Evolutionary conservation across 2,797 vertebrate genomes (phyloP).

Genomic region (Huso huso): DNA sequence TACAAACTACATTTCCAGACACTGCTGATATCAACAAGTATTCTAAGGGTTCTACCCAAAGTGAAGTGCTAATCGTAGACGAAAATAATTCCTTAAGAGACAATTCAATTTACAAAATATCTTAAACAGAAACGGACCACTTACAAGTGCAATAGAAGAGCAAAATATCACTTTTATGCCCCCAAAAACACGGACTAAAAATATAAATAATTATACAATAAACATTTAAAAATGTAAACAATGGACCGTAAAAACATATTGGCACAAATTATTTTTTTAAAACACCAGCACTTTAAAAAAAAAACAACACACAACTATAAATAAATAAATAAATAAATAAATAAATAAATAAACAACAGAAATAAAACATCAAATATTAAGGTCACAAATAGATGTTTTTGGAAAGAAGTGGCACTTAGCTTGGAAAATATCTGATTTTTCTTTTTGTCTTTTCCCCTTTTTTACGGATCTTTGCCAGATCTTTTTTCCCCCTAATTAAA

Average conservation of each 20-base stretch:
- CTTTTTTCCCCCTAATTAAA: background rate
- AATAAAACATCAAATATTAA: slow-evolving; percentile 69
- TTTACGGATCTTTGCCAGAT: slow-evolving; percentile 10
- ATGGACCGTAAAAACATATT: slow-evolving; percentile 64
- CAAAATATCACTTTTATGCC: slow-evolving; percentile 60
- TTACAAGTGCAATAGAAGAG: slow-evolving; percentile 73
- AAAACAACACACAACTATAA: slow-evolving; percentile 33
- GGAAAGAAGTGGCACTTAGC: slow-evolving; percentile 51
- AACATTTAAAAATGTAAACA: slow-evolving; percentile 64
- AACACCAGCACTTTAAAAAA: slow-evolving; percentile 55
- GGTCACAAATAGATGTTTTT: slow-evolving; percentile 80
- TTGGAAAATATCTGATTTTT: slow-evolving; percentile 6
- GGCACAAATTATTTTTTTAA: slow-evolving; percentile 58
- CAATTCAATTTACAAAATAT: slow-evolving; percentile 43
- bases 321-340: slow-evolving; percentile 49
- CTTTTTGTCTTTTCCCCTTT: slow-evolving; percentile 1
- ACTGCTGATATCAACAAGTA: slow-evolving; percentile 40
- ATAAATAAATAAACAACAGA: slow-evolving; percentile 63
- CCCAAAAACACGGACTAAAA: slow-evolving; percentile 69
- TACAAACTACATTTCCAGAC: slow-evolving; percentile 58
- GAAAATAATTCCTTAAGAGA: slow-evolving; percentile 50
- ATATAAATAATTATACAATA: slow-evolving; percentile 69
- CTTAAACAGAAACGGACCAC: slow-evolving; percentile 53
- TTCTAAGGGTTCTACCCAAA: slow-evolving; percentile 48
- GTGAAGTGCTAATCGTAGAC: slow-evolving; percentile 57